Evolutionary conservation across 2,797 vertebrate species (phyloP).

Genomic region (Cynopterus sphinx): DNA sequence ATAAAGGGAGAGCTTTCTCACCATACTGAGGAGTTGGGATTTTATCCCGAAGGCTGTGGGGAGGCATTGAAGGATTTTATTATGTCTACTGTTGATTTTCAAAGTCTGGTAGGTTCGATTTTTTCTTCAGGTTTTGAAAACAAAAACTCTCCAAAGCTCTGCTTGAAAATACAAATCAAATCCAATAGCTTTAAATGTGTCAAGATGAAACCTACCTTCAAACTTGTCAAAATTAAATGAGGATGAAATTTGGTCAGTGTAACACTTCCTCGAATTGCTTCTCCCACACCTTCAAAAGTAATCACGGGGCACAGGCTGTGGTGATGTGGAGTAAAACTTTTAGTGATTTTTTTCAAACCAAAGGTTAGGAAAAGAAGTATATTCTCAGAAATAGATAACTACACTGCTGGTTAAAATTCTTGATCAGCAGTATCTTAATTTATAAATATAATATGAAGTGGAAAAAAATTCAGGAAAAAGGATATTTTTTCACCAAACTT

Average conservation of each 20-base stretch:
- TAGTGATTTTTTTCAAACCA: constrained; percentile 18
- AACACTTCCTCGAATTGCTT: constrained; percentile 46
- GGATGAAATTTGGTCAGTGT: constrained; percentile 35
- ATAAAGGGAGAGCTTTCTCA: constrained; percentile 8
- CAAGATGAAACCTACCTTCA: constrained; percentile 49
- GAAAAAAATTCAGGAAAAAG: constrained; percentile 9
- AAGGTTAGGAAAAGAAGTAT: not conserved
- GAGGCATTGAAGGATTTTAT: constrained; percentile 54
- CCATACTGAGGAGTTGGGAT: not conserved
- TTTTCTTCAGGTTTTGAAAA: constrained; percentile 66
- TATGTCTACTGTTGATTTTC: constrained; percentile 56
- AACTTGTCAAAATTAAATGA: constrained; percentile 51
- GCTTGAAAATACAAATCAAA: constrained; percentile 64
- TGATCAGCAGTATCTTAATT: not conserved
- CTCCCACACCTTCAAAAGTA: constrained; percentile 39
- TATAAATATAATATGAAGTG: not conserved
- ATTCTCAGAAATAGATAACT: not conserved
- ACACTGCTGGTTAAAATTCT: not conserved
- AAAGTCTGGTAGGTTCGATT: constrained; percentile 53
- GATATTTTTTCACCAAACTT: not conserved
- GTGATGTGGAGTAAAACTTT: not conserved
- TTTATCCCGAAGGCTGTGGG: constrained; percentile 45
- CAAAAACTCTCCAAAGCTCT: constrained; percentile 47
- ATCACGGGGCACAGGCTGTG: not conserved
- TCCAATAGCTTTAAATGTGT: constrained; percentile 27